Evolutionary conservation across 2,113 vertebrate species (phyloP), one percentile per base, ranked within the genome.

Genomic region (Nanorana parkeri): DNA sequence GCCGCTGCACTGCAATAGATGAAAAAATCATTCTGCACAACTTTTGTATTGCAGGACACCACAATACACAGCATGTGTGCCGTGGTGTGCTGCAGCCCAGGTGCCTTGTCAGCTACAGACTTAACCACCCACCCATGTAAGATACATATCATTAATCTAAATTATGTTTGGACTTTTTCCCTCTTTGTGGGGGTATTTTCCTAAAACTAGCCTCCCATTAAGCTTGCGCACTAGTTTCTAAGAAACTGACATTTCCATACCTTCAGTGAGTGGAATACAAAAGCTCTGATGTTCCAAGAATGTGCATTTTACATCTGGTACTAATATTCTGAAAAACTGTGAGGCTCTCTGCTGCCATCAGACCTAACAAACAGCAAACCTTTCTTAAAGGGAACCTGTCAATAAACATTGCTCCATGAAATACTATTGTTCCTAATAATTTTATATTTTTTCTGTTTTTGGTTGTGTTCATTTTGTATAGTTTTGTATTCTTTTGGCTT

Each of bases 151-250:
- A n/a, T 20, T 4, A 4, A 20, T 23, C n/a, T 61, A 15, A 20
- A 23, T 61, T 61, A 36, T 36, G 58, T 23, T 23, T 61, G 4
- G 41, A 47, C 68, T 72, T 29, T 24, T 56, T 29, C 3, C 26
- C 17, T 28, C 78, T 51, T 64, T 80, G 78, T 32, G 41, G 78
- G 77, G 78, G 68, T 8, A 63, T 19, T 61, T 51, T 72, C 52
- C n/a, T 32, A 68, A 21, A 79, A 68, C 32, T 41, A 32, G 13
- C 29, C 61, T 28, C n/a, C 41, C 10, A 61, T 23, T 51, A 41
- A 28, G 55, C 20, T 26, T 80, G 67, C 61, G 32, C 55, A 61
- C 17, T 29, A 11, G 47, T 28, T 80, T 80, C 78, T 72, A 52
- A 58, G 78, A 80, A 81, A 26, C 64, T 21, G 21, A 26, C 6